A percentile compares a stretch with the other conserved stretches of the same genome.
These are phyloP conservation scores for Parnassius glacialis DNA, from an alignment of 2,888 invertebrate genomes.

Conservation along the genomic window DNA sequence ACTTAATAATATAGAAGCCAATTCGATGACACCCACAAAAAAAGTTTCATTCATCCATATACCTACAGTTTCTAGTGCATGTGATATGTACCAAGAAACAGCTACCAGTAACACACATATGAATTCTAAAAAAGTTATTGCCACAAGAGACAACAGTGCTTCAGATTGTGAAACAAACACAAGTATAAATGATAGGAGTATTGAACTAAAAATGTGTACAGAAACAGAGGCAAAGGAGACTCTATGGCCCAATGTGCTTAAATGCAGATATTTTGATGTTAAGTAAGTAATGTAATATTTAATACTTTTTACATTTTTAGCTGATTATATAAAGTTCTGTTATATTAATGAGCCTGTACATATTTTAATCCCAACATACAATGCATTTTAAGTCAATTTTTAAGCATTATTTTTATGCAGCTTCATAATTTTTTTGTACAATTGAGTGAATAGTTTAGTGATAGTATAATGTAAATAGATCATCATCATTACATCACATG, in stretches of 20 bases:
- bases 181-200: slow-evolving; percentile 53
- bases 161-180: slow-evolving; percentile 48
- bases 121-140: slow-evolving; percentile 10
- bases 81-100: slow-evolving; percentile 32
- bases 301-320: too few species aligned
- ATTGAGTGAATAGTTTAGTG: too few species aligned
- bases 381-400: too few species aligned
- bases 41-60: slow-evolving; percentile 66
- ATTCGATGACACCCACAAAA: slow-evolving; percentile 64
- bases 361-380: too few species aligned
- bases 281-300: slow-evolving; percentile 81
- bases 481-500: too few species aligned
- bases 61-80: slow-evolving; percentile 37
- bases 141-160: slow-evolving; percentile 33
- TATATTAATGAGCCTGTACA: too few species aligned
- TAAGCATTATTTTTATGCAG: too few species aligned
- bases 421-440: too few species aligned
- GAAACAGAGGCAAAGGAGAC: slow-evolving; percentile 60
- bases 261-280: slow-evolving; percentile 85
- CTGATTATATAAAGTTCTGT: too few species aligned
- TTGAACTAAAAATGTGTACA: slow-evolving; percentile 56
- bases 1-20: slow-evolving; percentile 46
- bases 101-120: slow-evolving; percentile 10
- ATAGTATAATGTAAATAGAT: too few species aligned
- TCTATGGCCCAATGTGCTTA: slow-evolving; percentile 82